Base-by-base conservation (phyloP, 2,888 invertebrate species). In the Maniola hyperantus region DNA sequence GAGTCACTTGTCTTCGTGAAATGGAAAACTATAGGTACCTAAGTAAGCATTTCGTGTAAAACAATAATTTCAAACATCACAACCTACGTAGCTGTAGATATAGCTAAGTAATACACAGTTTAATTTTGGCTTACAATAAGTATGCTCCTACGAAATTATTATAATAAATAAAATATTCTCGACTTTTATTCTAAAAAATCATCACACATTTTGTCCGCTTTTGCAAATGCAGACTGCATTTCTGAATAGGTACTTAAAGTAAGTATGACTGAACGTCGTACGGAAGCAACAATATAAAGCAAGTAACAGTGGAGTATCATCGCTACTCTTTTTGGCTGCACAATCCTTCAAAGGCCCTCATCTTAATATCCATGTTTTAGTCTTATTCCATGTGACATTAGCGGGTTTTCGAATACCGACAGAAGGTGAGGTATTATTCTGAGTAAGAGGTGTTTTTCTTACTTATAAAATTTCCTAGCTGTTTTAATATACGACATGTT, bases 311-410 rank as follows among this genome's bases (percentile, higher is more conserved):
- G 77, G 81, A 84, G 88, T 78, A 77, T 76, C 83, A 82, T 84
- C 83, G 79, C 82, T 83, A 83, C 85, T 86, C 88, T 86, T 88
- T 88, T 87, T 76, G 86, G 85, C 81, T 77, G 76, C 79, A 78
- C 78, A 80, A 83, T 83, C 80, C 86, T 83, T 89, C 87, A 89
- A 89, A 91, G 85, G 84, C 88, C 88, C 88, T 88, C 86, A 84
- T 89, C 90, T 89, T 90, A 89, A 89, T 89, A 89, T 85, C 80
- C 84, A 82, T 83, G 86, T 89, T 91, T 89, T 88, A 87, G 83
- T 87, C 89, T 90, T 89, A 89, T 91, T 91, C 88, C 80, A 83
- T 79, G 84, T 86, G 85, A 87, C 88, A 87, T 88, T 88, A 89
- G 81, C 82, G 79, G 81, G 78, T 78, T 76, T 80, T 79, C 76